Evolutionary conservation across 2,888 invertebrate species (phyloP), one percentile per base, ranked within the genome.

Genomic region (Halictus quadricinctus): DNA sequence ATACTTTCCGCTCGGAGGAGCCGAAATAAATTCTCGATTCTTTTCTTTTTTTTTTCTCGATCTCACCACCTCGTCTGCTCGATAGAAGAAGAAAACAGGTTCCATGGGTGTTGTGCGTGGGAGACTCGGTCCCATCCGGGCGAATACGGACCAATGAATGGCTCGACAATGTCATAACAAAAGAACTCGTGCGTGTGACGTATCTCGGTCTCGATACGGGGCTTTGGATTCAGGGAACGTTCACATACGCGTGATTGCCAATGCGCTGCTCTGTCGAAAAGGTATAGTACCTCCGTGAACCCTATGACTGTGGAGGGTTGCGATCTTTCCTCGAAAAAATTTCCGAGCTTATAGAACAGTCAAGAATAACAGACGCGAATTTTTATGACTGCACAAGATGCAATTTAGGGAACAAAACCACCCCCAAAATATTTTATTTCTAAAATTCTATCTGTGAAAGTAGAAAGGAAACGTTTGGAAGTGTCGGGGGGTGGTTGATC

Each of bases 31-130:
- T 88, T 91, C 64, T 83, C 83, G 85, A 88, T 81, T 79, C 80
- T 91, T 91, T n/a, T 60, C 60, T 60, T 25, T 60, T 25, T 60
- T 29, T 64, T 29, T 64, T 90, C 88, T 90, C 91, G 91, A 91
- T 92, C 92, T 92, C 87, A 88, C n/a, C 79, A 76, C 83, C 83
- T 93, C 92, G 91, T 93, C 92, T 90, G 79, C 86, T 79, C 86
- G 86, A 85, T 69, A 83, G 84, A 82, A 76, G 87, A 87, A 87
- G 88, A 87, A 88, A 93, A 92, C 91, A 91, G 92, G 92, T 93
- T 93, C 92, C 92, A 93, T 92, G 86, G 88, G 89, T 88, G 90
- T 87, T 79, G 86, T 79, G 93, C 93, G 94, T 94, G 93, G 94
- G 94, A 93, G 94, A 93, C 91, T 91, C 85, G 88, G 77, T 72